Conservation (phyloP, 2,888 invertebrate species). For the Phengaris alcon region DNA sequence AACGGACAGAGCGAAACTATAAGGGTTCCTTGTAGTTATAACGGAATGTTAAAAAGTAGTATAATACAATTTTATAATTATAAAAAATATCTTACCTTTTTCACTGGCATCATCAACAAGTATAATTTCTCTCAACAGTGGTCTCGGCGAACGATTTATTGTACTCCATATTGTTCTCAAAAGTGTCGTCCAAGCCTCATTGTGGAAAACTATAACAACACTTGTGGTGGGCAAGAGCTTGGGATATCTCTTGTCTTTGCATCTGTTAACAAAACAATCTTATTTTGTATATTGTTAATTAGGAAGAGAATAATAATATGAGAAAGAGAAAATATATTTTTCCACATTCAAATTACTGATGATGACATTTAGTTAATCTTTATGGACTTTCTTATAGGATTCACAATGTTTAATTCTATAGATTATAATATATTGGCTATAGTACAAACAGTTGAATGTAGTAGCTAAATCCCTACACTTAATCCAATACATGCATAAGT, state of each 20-base stretch:
- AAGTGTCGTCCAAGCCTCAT: constrained; percentile 98
- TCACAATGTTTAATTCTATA: too few species aligned
- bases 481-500: too few species aligned
- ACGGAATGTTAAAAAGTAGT: neutral
- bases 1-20: too few species aligned
- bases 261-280: constrained; percentile 69
- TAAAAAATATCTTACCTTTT: constrained; percentile 80
- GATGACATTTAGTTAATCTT: neutral
- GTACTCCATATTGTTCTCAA: constrained; percentile 98
- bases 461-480: too few species aligned
- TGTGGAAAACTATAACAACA: constrained; percentile 99
- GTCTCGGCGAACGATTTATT: constrained; percentile 94
- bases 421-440: too few species aligned
- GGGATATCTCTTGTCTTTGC: constrained; percentile 88
- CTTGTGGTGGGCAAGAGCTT: constrained; percentile 93
- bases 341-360: too few species aligned
- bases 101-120: constrained; percentile 99
- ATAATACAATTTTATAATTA: neutral
- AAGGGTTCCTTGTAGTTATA: too few species aligned
- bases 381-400: neutral
- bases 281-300: neutral
- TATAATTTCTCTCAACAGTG: constrained; percentile 94
- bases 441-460: too few species aligned
- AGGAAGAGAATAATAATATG: neutral
- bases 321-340: neutral